These are phyloP conservation scores for Pocota personata DNA, from an alignment of 2,888 invertebrate genomes.

Conservation along the genomic window DNA sequence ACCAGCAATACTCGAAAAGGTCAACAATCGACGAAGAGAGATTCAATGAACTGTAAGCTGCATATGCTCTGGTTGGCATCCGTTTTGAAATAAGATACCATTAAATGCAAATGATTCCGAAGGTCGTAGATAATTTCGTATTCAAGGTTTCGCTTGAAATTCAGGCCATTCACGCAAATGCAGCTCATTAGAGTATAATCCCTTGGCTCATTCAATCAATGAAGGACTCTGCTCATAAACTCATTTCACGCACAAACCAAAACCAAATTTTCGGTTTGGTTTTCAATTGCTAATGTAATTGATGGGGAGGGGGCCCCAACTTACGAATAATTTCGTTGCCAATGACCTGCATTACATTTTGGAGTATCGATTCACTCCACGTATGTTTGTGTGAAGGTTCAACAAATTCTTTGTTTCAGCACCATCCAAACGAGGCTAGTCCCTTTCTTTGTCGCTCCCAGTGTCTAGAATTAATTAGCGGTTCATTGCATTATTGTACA, in stretches of 20 bases:
- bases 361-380: conserved; percentile 56
- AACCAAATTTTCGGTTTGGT: conserved; percentile 23
- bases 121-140: conserved; percentile 31
- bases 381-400: conserved; percentile 40
- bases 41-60: conserved; percentile 1
- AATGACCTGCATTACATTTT: conserved; percentile 66
- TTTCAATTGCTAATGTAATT: conserved; percentile 47
- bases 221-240: conserved; percentile 23
- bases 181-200: conserved; percentile 30
- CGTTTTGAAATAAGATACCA: neutral
- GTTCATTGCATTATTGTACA: conserved; percentile 43
- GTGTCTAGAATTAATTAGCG: conserved; percentile 53
- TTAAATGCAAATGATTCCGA: neutral
- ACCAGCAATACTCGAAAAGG: neutral
- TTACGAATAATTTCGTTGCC: conserved; percentile 65
- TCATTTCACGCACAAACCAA: conserved; percentile 34
- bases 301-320: conserved; percentile 2
- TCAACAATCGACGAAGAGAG: conserved; percentile 16
- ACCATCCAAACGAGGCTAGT: neutral
- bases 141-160: conserved; percentile 34
- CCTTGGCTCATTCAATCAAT: conserved; percentile 25
- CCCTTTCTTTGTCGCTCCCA: neutral
- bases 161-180: conserved; percentile 28
- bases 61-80: conserved; percentile 6
- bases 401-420: conserved; percentile 20